Conservation (phyloP, 2,113 vertebrate species). For the Collichthys lucidus region DNA sequence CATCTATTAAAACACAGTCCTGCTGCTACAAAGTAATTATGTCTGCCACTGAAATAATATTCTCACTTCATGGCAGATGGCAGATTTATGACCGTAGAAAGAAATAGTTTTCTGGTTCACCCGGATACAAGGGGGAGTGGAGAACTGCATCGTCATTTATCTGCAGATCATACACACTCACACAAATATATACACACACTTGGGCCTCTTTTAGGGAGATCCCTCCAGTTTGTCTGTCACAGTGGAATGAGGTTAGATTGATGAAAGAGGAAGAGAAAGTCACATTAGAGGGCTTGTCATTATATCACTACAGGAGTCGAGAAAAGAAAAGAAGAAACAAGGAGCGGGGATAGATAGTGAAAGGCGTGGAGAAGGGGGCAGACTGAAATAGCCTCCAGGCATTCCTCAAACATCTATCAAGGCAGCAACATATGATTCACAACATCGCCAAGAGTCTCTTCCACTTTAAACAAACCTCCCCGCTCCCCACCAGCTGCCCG, state of each 20-base stretch:
- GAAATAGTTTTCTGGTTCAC: slow-evolving; percentile 45
- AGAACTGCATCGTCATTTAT: slow-evolving; percentile 27
- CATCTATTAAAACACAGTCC: slow-evolving; percentile 29
- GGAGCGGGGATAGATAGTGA: slow-evolving; percentile 12
- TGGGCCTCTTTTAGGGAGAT: slow-evolving; percentile 31
- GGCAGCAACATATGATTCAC: slow-evolving; percentile 61
- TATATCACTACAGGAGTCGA: slow-evolving; percentile 19
- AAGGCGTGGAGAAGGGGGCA: slow-evolving; percentile 1
- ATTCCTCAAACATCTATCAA: slow-evolving; percentile 67
- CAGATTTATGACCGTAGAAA: slow-evolving; percentile 54
- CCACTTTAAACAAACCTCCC: slow-evolving; percentile 53
- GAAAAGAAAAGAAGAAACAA: slow-evolving; percentile 18
- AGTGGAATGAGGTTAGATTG: slow-evolving; percentile 65
- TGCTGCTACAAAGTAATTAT: slow-evolving; percentile 25
- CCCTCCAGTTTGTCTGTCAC: slow-evolving; percentile 61
- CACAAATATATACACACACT: slow-evolving; percentile 37
- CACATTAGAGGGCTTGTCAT: slow-evolving; percentile 53
- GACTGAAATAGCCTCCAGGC: slow-evolving; percentile 52
- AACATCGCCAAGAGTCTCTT: slow-evolving; percentile 51
- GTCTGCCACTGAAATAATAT: slow-evolving; percentile 21
- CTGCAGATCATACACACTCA: slow-evolving; percentile 43
- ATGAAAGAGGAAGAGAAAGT: slow-evolving; percentile 66
- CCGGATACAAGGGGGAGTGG: slow-evolving; percentile 10
- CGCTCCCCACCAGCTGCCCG: slow-evolving; percentile 50
- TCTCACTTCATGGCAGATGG: slow-evolving; percentile 24